Conservation (phyloP, 2,888 invertebrate species). For the Calephelis perditalis region DNA sequence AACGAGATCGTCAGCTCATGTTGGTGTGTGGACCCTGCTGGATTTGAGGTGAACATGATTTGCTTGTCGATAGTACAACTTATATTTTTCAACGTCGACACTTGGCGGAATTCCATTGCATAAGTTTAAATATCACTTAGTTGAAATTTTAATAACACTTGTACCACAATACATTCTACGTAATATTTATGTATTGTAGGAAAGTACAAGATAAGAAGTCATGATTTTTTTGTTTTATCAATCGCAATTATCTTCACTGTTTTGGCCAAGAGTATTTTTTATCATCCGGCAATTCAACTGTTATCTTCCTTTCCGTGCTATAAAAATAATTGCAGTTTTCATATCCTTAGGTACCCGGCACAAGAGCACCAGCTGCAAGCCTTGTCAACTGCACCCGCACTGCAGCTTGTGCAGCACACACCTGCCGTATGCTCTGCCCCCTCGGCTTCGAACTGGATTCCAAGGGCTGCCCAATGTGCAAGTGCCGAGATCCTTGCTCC, state of each 20-base stretch:
- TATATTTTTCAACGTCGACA: not conserved
- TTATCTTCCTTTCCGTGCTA: no score
- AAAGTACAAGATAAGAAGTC: no score
- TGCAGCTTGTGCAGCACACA: slow-evolving; percentile 86
- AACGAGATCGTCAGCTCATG: slow-evolving; percentile 85
- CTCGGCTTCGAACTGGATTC: slow-evolving; percentile 85
- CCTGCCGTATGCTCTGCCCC: slow-evolving; percentile 92
- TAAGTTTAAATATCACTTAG: no score
- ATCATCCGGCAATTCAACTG: no score
- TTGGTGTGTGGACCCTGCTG: slow-evolving; percentile 91
- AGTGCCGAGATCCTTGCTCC: slow-evolving; percentile 89
- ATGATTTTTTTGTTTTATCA: no score
- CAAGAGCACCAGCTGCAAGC: slow-evolving; percentile 81
- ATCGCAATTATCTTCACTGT: no score
- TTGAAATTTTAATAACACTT: no score
- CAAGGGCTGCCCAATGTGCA: slow-evolving; percentile 87
- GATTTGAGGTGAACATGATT: slow-evolving; percentile 79
- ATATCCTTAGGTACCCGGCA: slow-evolving; percentile 79
- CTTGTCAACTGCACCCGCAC: slow-evolving; percentile 84
- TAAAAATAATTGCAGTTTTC: not conserved
- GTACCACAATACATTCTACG: no score
- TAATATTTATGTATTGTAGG: no score
- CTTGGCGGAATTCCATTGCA: no score
- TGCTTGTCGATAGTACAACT: not conserved
- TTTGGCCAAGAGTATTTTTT: no score